Percentiles rank a stretch among this genome's conserved stretches.
These are phyloP conservation scores for Perccottus glenii DNA, from an alignment of 2,113 vertebrate genomes.

Conservation along the genomic window DNA sequence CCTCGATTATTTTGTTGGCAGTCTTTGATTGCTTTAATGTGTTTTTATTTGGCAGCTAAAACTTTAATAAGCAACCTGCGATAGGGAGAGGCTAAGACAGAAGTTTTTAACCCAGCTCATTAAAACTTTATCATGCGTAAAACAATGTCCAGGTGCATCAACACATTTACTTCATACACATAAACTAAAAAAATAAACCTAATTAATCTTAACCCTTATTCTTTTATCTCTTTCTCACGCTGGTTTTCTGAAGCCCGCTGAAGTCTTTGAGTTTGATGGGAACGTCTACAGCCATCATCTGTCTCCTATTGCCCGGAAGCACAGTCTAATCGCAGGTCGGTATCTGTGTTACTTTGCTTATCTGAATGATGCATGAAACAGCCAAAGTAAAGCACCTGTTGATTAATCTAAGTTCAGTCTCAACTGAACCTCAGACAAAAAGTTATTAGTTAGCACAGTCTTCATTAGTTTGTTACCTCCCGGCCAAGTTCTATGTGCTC, in stretches of 20 bases:
- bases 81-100: neutral
- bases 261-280: constrained; percentile 91
- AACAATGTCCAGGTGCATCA: no score
- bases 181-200: neutral
- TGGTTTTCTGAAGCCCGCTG: constrained; percentile 82
- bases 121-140: no score
- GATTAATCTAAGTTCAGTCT: neutral
- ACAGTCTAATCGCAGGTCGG: constrained; percentile 95
- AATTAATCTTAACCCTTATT: neutral
- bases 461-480: constrained; percentile 2
- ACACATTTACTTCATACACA: no score
- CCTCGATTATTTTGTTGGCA: no score
- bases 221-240: neutral
- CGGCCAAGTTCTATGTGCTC: neutral
- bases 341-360: constrained; percentile 7
- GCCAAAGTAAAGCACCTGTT: neutral
- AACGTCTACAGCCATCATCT: constrained; percentile 95
- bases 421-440: constrained; percentile 2
- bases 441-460: neutral
- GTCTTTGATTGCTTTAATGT: no score
- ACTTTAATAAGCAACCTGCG: neutral
- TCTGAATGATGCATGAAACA: neutral
- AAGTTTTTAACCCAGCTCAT: no score
- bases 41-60: no score
- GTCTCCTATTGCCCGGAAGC: constrained; percentile 91